Percentiles rank a stretch among this genome's conserved stretches.
phyloP scores from a whole-genome alignment of 2,888 invertebrate genomes.

The Eilema caniola region DNA sequence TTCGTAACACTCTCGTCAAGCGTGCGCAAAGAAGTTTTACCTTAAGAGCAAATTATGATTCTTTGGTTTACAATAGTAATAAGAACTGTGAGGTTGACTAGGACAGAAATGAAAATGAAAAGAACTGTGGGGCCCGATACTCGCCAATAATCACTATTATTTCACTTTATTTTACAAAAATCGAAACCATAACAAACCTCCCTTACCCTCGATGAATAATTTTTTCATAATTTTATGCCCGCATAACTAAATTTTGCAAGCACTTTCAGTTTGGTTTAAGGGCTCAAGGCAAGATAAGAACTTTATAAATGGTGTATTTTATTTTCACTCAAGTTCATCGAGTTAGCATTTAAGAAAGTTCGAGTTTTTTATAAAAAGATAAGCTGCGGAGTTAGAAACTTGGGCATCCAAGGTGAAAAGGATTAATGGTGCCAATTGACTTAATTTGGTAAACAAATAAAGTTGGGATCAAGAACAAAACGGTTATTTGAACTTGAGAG shows the following conservation, averaged over 20 bases:
- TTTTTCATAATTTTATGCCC: neutral
- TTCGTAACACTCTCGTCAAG: too few relatives aligned
- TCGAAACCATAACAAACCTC: neutral
- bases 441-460: neutral
- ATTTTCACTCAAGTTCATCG: constrained; percentile 22
- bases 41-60: too few relatives aligned
- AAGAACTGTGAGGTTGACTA: too few relatives aligned
- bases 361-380: constrained; percentile 13
- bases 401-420: neutral
- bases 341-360: constrained; percentile 13
- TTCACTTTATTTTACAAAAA: too few relatives aligned
- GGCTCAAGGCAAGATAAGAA: constrained; percentile 10
- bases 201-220: too few relatives aligned
- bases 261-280: neutral
- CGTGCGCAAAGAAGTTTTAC: too few relatives aligned
- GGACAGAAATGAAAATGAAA: too few relatives aligned
- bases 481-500: neutral
- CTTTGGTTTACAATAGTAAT: too few relatives aligned
- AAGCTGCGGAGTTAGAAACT: constrained; percentile 31
- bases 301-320: constrained; percentile 19
- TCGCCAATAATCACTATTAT: too few relatives aligned
- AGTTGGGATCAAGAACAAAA: neutral
- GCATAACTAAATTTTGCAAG: neutral
- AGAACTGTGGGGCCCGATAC: too few relatives aligned
- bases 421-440: constrained; percentile 6